Percentiles rank a stretch among this genome's conserved stretches.
Conservation (phyloP, 2,113 vertebrate genomes). For the Morone chrysops region DNA sequence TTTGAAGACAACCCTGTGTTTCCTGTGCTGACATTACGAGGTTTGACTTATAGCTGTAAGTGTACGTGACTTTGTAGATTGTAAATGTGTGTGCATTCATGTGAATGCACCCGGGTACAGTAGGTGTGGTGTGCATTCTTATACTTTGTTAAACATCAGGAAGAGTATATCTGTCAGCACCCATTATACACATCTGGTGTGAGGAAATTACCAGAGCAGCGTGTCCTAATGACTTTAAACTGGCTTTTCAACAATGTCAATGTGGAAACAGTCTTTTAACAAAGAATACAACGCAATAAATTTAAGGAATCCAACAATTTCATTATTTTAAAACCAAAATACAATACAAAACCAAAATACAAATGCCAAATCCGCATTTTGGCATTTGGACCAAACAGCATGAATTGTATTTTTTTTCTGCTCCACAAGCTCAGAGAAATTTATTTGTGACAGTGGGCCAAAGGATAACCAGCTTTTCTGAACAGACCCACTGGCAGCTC, state of each 20-base stretch:
- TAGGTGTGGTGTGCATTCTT: slow-evolving; percentile 56
- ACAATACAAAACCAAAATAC: not conserved
- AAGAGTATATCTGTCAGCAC: slow-evolving; percentile 75
- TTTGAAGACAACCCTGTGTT: slow-evolving; percentile 60
- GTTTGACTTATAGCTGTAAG: slow-evolving; percentile 33
- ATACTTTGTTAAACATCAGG: slow-evolving; percentile 55
- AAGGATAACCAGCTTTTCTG: slow-evolving; percentile 21
- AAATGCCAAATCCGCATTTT: not conserved
- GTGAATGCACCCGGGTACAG: not conserved
- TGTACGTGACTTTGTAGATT: slow-evolving; percentile 19
- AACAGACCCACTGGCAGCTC: slow-evolving; percentile 30
- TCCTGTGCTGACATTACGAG: slow-evolving; percentile 67
- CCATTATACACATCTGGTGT: slow-evolving; percentile 65
- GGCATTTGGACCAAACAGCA: not conserved
- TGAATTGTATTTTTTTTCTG: not conserved
- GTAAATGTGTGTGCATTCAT: slow-evolving; percentile 1
- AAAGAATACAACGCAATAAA: not conserved
- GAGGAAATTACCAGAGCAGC: slow-evolving; percentile 55
- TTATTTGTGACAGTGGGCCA: slow-evolving; percentile 2
- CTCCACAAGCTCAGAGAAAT: not conserved
- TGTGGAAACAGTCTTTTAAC: slow-evolving; percentile 7
- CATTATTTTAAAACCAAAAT: not conserved
- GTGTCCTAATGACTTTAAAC: not conserved
- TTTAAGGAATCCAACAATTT: not conserved
- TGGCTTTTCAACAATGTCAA: slow-evolving; percentile 18